Conservation (phyloP, 2,888 invertebrate genomes). For the Macrophya annulata region DNA sequence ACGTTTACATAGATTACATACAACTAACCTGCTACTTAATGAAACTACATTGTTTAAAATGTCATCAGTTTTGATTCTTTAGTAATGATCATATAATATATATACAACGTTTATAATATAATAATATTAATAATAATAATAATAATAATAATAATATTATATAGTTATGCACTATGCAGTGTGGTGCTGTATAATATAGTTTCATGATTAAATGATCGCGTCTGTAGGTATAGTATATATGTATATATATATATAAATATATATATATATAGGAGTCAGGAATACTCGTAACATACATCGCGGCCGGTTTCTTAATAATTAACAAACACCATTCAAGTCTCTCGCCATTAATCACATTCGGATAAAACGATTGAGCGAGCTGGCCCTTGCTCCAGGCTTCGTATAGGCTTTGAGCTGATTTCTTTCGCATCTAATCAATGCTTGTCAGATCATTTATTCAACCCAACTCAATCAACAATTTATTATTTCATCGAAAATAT, state of each 20-base stretch:
- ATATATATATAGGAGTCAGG: background rate
- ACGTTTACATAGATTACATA: conserved; percentile 78
- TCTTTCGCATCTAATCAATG: conserved; percentile 25
- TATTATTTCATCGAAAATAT: conserved; percentile 16
- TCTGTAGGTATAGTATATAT: too few relatives aligned
- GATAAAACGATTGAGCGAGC: conserved; percentile 23
- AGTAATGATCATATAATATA: conserved; percentile 69
- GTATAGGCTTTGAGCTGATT: conserved; percentile 9
- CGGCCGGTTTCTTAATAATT: conserved; percentile 24
- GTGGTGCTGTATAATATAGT: conserved; percentile 39
- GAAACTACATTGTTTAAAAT: conserved; percentile 70
- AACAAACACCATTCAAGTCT: conserved; percentile 35
- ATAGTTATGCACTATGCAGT: conserved; percentile 32
- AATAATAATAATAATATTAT: background rate
- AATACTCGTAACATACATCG: conserved; percentile 27
- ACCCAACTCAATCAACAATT: conserved; percentile 31
- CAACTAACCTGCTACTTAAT: conserved; percentile 72
- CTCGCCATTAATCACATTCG: conserved; percentile 40
- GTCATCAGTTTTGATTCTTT: conserved; percentile 68
- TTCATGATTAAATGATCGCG: conserved; percentile 40
- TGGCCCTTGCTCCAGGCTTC: conserved; percentile 11
- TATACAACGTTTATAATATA: conserved; percentile 74
- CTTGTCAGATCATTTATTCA: conserved; percentile 27
- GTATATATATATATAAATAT: too few relatives aligned
- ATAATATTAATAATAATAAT: conserved; percentile 63